Evolutionary conservation across 2,888 invertebrate genomes (phyloP).

Genomic region (Calameuta filiformis): DNA sequence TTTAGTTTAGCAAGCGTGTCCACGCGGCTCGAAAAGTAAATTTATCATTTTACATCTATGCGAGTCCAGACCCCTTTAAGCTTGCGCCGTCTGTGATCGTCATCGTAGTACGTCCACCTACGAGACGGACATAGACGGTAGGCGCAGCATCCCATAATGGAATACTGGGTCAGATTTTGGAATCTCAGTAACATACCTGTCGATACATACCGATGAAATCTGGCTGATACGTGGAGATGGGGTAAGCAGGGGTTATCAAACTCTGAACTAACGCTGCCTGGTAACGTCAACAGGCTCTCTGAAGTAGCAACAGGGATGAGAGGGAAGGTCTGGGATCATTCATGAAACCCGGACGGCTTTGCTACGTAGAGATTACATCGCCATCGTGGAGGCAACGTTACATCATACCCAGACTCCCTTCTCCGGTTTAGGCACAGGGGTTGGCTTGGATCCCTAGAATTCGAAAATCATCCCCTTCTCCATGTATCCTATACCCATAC

Average conservation of each 20-base stretch:
- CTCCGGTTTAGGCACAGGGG: conserved; percentile 11
- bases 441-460: background rate
- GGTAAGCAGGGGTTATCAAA: background rate
- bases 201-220: conserved; percentile 1
- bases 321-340: background rate
- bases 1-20: background rate
- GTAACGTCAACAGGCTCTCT: background rate
- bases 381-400: conserved; percentile 23
- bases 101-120: background rate
- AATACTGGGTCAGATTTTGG: background rate
- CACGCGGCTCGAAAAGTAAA: background rate
- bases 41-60: background rate
- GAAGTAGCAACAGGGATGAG: background rate
- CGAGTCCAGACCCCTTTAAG: background rate
- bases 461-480: conserved; percentile 3
- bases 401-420: conserved; percentile 26
- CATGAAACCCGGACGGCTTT: background rate
- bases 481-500: conserved; percentile 28
- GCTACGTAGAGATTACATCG: conserved; percentile 19
- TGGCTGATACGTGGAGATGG: background rate
- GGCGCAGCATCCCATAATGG: background rate
- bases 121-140: background rate
- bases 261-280: background rate
- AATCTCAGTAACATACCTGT: background rate
- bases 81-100: background rate